A percentile compares a stretch with the other conserved stretches of the same genome.
phyloP scores from a whole-genome alignment of 1,140 invertebrate species.

The Cheumatopsyche charites region DNA sequence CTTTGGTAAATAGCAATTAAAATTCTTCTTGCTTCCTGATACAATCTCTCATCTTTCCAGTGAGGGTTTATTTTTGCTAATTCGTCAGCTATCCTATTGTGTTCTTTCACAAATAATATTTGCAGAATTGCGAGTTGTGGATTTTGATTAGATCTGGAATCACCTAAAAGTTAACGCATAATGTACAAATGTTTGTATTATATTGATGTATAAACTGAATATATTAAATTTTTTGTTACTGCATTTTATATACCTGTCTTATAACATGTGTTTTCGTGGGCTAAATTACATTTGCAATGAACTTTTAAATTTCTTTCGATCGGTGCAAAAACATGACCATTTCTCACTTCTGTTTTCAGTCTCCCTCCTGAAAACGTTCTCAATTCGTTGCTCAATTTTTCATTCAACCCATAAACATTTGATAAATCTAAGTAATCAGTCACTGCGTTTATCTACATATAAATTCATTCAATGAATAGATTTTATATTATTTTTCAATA shows the following conservation, averaged over 20 bases:
- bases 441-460: conserved; percentile 69
- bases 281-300: conserved; percentile 50
- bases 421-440: conserved; percentile 76
- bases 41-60: conserved; percentile 79
- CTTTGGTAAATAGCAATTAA: conserved; percentile 84
- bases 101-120: conserved; percentile 61
- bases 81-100: conserved; percentile 77
- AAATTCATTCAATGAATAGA: no score
- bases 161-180: conserved; percentile 59
- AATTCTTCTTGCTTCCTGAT: conserved; percentile 78
- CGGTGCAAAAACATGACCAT: conserved; percentile 53
- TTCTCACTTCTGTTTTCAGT: conserved; percentile 51
- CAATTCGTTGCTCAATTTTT: conserved; percentile 55
- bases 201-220: neutral
- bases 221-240: conserved; percentile 49
- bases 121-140: conserved; percentile 72
- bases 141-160: conserved; percentile 74
- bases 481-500: no score
- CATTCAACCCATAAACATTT: conserved; percentile 69
- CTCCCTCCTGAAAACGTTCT: conserved; percentile 58
- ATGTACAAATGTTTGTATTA: neutral
- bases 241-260: no score
- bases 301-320: conserved; percentile 53
- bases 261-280: conserved; percentile 56
- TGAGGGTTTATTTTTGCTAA: conserved; percentile 66